Base-by-base conservation (phyloP, 2,888 invertebrate species). In the Chrysolina oricalcia region DNA sequence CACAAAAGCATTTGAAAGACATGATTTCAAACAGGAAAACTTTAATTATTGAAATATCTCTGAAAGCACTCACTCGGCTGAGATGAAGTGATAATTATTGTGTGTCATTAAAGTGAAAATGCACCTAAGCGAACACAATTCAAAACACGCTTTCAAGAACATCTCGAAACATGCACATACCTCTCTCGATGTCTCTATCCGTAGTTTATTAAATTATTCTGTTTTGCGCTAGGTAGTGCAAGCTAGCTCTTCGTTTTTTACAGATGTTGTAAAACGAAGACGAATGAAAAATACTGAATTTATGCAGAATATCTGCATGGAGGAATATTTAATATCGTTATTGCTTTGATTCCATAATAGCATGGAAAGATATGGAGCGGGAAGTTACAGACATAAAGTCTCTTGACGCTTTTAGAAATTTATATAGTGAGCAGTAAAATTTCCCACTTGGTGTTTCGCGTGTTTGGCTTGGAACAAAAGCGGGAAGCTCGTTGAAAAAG, bases 291-390 rank as follows among this genome's bases (percentile, higher is more conserved):
- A 53, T 53, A 19, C 53, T 35, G 53, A 68, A 53, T 40, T 17
- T 40, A 68, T 50, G 53, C 48, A 23, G 35, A 59, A 59, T 23
- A 59, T 59, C 59, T 59, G 67, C 67, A 17, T 3, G 67, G 35
- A 40, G 56, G 48, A 40, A 41, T 53, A 53, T 68, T 68, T 53
- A 68, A 68, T 53, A 68, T 68, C 53, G 68, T 35, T 23, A 27
- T 59, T 35, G 35, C 59, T 23, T 27, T 15, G 59, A 23, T 15
- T 35, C n/a, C 35, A 59, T 59, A 27, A 59, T 35, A 59, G n/a
- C 15, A 59, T 15, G 17, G 27, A 59, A 27, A 59, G 27, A 59
- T 59, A 59, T 59, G 59, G 35, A 59, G n/a, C 59, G 3, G 59
- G 59, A 59, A 59, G 59, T 35, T 27, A 27, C 27, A 27, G 59